phyloP scores from a whole-genome alignment of 1,140 invertebrate genomes.

The Saccostrea echinata region DNA sequence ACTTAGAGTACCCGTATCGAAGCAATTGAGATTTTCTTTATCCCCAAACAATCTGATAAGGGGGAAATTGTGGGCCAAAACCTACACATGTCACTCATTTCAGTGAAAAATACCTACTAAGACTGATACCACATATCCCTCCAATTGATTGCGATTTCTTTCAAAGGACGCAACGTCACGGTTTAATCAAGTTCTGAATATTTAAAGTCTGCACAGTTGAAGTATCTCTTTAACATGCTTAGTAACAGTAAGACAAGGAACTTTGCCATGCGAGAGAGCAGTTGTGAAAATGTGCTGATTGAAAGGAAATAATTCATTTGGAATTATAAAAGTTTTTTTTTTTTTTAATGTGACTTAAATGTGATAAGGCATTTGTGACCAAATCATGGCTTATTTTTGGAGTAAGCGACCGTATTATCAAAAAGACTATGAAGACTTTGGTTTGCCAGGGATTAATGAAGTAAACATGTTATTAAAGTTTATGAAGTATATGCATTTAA shows the following conservation, averaged over 20 bases:
- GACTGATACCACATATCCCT: background rate
- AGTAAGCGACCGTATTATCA: background rate
- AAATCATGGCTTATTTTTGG: constrained; percentile 40
- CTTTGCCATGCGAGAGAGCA: too few relatives aligned
- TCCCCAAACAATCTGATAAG: constrained; percentile 25
- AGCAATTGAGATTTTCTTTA: constrained; percentile 16
- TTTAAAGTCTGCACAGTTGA: constrained; percentile 10
- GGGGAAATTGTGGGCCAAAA: constrained; percentile 26
- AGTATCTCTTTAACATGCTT: background rate
- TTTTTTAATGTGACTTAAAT: background rate
- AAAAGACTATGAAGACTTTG: background rate
- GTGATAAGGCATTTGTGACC: background rate
- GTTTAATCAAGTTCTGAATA: constrained; percentile 17
- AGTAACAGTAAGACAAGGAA: background rate
- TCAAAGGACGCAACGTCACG: background rate
- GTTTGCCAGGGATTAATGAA: constrained; percentile 35
- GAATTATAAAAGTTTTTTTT: background rate
- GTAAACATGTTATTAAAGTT: constrained; percentile 10
- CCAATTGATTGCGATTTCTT: constrained; percentile 5
- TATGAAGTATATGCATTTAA: background rate
- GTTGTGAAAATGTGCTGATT: constrained; percentile 6
- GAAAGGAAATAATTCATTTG: background rate
- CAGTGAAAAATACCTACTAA: background rate
- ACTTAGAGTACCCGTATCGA: background rate
- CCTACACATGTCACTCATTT: background rate